A percentile compares a stretch with the other conserved stretches of the same genome.
Evolutionary conservation across 1,140 invertebrate species (phyloP).

Genomic region (Proales similis): DNA sequence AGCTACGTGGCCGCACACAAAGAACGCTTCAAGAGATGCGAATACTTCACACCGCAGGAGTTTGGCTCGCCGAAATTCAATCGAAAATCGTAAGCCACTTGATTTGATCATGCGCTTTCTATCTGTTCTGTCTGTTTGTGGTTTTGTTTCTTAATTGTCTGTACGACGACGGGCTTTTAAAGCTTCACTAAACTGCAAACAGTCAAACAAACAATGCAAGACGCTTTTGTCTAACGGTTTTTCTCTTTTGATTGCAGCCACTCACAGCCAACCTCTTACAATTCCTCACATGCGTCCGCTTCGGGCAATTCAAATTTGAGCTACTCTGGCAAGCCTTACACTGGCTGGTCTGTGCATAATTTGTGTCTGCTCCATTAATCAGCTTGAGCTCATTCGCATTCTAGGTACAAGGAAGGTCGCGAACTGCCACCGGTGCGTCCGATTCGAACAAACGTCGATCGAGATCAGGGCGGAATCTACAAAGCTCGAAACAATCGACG

Average conservation of each 20-base stretch:
- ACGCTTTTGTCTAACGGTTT: not conserved
- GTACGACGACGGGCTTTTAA: not conserved
- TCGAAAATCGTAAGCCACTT: conserved; percentile 16
- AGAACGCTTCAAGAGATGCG: conserved; percentile 28
- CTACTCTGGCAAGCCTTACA: conserved; percentile 34
- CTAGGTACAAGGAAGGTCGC: conserved; percentile 17
- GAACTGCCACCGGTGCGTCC: conserved; percentile 30
- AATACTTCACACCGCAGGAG: conserved; percentile 22
- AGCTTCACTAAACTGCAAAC: not conserved
- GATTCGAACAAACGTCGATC: conserved; percentile 17
- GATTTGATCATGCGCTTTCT: not conserved
- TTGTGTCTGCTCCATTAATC: no score
- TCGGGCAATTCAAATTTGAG: conserved; percentile 36
- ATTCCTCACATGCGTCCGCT: conserved; percentile 28
- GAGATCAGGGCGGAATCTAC: conserved; percentile 33
- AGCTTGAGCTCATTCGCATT: not conserved
- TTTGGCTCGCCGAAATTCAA: conserved; percentile 11
- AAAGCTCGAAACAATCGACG: conserved; percentile 7
- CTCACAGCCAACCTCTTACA: conserved; percentile 22
- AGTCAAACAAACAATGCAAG: not conserved
- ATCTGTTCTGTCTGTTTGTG: not conserved
- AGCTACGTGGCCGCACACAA: conserved; percentile 30
- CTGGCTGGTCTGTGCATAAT: conserved; percentile 10
- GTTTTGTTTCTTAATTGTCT: not conserved
- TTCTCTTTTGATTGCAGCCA: conserved; percentile 15